Percentiles rank a stretch among this genome's conserved stretches.
Evolutionary conservation across 2,797 vertebrate genomes (phyloP).

Genomic region (Naso thynnoides): DNA sequence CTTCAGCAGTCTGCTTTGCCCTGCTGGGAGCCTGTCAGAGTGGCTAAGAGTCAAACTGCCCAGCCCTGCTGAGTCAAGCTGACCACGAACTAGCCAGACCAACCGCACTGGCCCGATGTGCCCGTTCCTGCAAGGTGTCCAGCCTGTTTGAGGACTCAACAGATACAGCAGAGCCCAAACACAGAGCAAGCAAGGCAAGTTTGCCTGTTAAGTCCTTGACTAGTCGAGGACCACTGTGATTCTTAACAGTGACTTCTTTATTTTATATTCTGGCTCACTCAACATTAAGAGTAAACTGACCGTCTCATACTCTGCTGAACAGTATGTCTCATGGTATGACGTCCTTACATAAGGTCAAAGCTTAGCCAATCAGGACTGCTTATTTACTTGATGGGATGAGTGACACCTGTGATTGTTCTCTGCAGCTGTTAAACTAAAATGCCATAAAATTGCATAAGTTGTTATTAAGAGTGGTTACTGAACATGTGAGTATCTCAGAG

Average conservation of each 20-base stretch:
- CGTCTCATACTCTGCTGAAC: background rate
- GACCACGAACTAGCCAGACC: slow-evolving; percentile 62
- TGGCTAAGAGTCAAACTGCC: slow-evolving; percentile 67
- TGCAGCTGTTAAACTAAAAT: background rate
- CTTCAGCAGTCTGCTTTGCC: slow-evolving; percentile 57
- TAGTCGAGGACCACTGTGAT: background rate
- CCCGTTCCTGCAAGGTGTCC: slow-evolving; percentile 25
- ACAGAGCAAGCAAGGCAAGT: background rate
- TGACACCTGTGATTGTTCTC: background rate
- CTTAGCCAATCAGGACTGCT: background rate
- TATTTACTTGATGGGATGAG: background rate
- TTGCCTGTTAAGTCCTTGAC: background rate
- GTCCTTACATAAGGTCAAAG: background rate
- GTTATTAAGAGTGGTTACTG: background rate
- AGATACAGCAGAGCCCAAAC: background rate
- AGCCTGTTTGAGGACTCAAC: slow-evolving; percentile 34
- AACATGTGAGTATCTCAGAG: background rate
- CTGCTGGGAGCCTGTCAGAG: slow-evolving; percentile 71
- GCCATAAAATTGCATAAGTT: background rate
- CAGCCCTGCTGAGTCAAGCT: slow-evolving; percentile 65
- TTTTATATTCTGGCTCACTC: background rate
- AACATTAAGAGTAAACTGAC: background rate
- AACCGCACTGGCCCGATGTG: slow-evolving; percentile 50
- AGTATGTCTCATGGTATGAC: background rate
- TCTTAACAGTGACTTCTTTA: background rate